Percentiles rank a stretch among this genome's conserved stretches.
Conservation (phyloP, 2,888 invertebrate species). For the Cyclophora punctaria region DNA sequence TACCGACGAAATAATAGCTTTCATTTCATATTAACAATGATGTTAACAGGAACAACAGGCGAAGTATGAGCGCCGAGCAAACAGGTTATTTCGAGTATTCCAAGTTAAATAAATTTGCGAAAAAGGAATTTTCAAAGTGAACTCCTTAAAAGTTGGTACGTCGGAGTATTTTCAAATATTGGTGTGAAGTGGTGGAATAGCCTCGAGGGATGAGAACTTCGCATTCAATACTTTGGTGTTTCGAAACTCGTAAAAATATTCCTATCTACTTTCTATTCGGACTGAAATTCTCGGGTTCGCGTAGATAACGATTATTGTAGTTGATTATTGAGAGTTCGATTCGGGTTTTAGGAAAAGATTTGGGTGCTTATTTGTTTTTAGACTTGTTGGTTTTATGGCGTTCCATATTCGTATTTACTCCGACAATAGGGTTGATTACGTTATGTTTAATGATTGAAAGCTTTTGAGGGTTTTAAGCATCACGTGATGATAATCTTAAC, state of each 20-base stretch:
- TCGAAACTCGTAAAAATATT: slow-evolving; percentile 57
- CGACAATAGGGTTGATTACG: too few relatives aligned
- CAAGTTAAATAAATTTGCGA: slow-evolving; percentile 31
- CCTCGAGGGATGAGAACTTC: slow-evolving; percentile 32
- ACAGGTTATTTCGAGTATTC: slow-evolving; percentile 10
- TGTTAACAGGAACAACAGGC: slow-evolving; percentile 7
- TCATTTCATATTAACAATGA: neutral
- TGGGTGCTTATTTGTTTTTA: too few relatives aligned
- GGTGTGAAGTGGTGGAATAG: slow-evolving; percentile 39
- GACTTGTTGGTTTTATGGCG: too few relatives aligned
- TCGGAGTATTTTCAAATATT: slow-evolving; percentile 50
- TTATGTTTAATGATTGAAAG: too few relatives aligned
- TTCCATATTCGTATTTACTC: too few relatives aligned
- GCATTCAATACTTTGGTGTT: slow-evolving; percentile 42
- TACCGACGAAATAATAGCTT: neutral
- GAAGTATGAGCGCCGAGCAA: slow-evolving; percentile 9
- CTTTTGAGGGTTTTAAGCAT: too few relatives aligned
- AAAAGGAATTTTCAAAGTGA: slow-evolving; percentile 30
- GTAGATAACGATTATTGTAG: too few relatives aligned
- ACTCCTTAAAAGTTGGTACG: slow-evolving; percentile 48
- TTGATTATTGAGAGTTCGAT: too few relatives aligned
- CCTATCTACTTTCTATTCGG: slow-evolving; percentile 16
- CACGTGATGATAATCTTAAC: too few relatives aligned
- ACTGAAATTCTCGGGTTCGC: neutral
- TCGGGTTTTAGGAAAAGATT: too few relatives aligned